Evolutionary conservation across 2,797 vertebrate genomes (phyloP), one percentile per base, ranked within the genome.

Genomic region (Avahi laniger): DNA sequence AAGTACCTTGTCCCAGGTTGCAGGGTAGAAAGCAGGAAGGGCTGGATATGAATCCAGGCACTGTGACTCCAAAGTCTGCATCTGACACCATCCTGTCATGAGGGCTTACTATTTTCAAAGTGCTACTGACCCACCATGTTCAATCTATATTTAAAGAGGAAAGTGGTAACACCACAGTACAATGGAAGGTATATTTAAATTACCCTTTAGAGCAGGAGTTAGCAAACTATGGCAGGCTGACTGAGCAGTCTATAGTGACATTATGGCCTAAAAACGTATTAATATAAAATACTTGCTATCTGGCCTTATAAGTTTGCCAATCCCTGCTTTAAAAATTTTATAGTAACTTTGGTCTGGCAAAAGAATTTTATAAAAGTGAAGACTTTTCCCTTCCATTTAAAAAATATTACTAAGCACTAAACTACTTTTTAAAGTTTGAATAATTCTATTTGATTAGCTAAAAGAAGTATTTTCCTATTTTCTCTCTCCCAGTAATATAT

Each of bases 331-430:
- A 73, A 18, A 69, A 61, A 6, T 91, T 67, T 93, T 85, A 18
- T 70, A 81, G n/a, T 83, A 70, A 83, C 22, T 59, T 89, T 63
- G 35, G 33, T 73, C 38, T 75, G 54, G 59, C 41, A 63, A 96
- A 85, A 91, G 28, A 89, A 63, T 7, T 73, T 61, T 20, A 57
- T 72, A 24, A 59, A 86, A 89, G 15, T 92, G 41, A 92, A 75
- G 38, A 61, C 24, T 63, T 76, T 52, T 10, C 11, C 4, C 0
- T 84, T 52, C 4, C 41, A 69, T 38, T 76, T 57, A 94, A 76
- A 85, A 93, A 93, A 83, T 70, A 94, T 67, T 90, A 54, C 38
- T 90, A 92, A 89, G 46, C 52, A 92, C 13, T 67, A 89, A 91
- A 54, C 22, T 52, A 76, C 59, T 92, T 94, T 76, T 41, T 35